A percentile compares a stretch with the other conserved stretches of the same genome.
Conservation (phyloP, 2,113 vertebrate genomes). For the Smithornis capensis region DNA sequence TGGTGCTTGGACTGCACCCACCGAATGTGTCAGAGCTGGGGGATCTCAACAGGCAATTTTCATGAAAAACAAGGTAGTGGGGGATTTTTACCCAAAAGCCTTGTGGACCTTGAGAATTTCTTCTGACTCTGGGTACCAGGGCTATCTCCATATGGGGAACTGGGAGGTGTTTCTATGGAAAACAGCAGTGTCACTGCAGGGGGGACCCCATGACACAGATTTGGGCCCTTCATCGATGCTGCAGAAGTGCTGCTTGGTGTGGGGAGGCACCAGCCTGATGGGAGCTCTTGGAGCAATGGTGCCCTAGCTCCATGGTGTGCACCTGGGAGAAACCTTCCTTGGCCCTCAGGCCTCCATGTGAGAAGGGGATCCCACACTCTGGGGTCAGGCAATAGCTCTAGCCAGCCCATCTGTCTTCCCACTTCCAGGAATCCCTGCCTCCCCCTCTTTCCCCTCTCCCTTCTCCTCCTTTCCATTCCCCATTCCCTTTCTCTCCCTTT, state of each 20-base stretch:
- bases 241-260: fast-evolving
- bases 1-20: neutral
- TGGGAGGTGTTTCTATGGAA: neutral
- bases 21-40: neutral
- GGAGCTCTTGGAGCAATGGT: fast-evolving
- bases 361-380: neutral
- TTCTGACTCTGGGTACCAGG: neutral
- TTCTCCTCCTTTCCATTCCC: neutral
- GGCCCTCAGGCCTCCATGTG: fast-evolving
- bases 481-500: neutral
- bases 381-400: neutral
- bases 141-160: neutral
- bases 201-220: neutral
- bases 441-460: neutral
- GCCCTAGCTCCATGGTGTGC: neutral
- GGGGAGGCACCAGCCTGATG: neutral
- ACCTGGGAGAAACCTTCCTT: neutral
- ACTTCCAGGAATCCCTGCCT: neutral
- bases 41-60: neutral
- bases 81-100: neutral
- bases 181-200: neutral
- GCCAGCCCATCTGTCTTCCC: neutral
- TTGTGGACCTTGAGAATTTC: neutral
- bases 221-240: neutral
- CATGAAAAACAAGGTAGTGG: neutral